Evolutionary conservation across 2,888 invertebrate species (phyloP), one percentile per base, ranked within the genome.

Genomic region (Sabellastarte sp.): DNA sequence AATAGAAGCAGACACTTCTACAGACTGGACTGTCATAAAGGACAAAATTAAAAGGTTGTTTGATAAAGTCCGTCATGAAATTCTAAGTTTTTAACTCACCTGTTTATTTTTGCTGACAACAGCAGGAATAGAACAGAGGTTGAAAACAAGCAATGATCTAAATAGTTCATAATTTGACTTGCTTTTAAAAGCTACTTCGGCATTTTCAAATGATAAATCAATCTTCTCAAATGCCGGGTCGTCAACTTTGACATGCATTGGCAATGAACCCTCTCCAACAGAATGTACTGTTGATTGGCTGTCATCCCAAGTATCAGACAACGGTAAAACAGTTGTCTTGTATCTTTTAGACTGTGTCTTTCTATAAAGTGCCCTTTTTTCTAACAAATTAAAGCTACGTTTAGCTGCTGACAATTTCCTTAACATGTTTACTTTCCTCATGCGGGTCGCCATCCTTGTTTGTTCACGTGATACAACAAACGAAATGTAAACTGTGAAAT

Each of bases 151-250:
- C 83, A 93, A 91, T 51, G 94, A 95, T 72, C 97, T 88, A 60
- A 95, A 81, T 74, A 98, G 88, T 86, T 98, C 96, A 86, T 88
- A 89, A 73, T 92, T 95, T 76, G 93, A 93, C 87, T 97, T 97
- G 86, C 95, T 95, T 85, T 93, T 93, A 87, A 94, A 98, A 31
- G 96, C 92, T 74, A 94, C 93, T 77, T 90, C 87, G 31, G 93
- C 90, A 87, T 94, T 92, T 85, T 90, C 90, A 86, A 98, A 98
- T 3, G 76, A 69, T 57, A 79, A 64, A 64, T 83, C 74, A 32
- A 75, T 29, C 29, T 63, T 59, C 15, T 59, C 31, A 61, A 65
- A 74, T 20, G 71, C 66, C 10, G 73, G 69, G 52, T 71, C 71
- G 10, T 10, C 10, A 41, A 41, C 20, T 41, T 41, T 10, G 10